phyloP scores from a whole-genome alignment of 1,140 invertebrate species.

The Diabrotica virgifera region DNA sequence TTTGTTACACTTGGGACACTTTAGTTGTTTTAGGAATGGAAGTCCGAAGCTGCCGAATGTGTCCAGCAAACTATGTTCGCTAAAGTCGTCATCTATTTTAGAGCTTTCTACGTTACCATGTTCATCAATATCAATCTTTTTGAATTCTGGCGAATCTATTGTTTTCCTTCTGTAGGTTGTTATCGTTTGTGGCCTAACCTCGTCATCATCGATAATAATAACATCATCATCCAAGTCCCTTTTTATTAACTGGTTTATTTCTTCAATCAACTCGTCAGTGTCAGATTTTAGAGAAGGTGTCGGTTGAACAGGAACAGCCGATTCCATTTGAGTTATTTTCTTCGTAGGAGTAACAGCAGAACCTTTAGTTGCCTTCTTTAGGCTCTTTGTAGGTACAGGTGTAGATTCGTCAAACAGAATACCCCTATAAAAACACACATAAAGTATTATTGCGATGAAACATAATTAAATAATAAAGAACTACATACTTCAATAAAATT shows the following conservation, averaged over 20 bases:
- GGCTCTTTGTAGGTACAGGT: constrained; percentile 37
- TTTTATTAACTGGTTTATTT: background rate
- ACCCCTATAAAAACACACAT: constrained; percentile 37
- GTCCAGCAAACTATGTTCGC: constrained; percentile 24
- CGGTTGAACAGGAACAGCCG: constrained; percentile 10
- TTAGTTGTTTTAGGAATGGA: constrained; percentile 47
- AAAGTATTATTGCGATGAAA: background rate
- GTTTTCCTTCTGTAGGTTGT: background rate
- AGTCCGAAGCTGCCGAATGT: constrained; percentile 45
- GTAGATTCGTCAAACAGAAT: constrained; percentile 53
- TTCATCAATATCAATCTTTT: background rate
- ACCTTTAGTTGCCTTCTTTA: constrained; percentile 32
- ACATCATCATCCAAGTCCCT: background rate
- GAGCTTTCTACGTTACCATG: background rate
- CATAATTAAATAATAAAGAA: background rate
- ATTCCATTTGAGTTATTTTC: background rate
- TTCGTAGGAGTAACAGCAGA: background rate
- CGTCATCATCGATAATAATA: constrained; percentile 26
- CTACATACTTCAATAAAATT: background rate
- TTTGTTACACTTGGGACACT: constrained; percentile 54
- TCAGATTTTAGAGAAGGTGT: background rate
- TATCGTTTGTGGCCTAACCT: background rate
- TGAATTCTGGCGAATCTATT: background rate
- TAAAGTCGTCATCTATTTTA: background rate
- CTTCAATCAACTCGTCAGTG: background rate